Evolutionary conservation across 2,797 vertebrate genomes (phyloP).

Genomic region (Cuculus canorus): DNA sequence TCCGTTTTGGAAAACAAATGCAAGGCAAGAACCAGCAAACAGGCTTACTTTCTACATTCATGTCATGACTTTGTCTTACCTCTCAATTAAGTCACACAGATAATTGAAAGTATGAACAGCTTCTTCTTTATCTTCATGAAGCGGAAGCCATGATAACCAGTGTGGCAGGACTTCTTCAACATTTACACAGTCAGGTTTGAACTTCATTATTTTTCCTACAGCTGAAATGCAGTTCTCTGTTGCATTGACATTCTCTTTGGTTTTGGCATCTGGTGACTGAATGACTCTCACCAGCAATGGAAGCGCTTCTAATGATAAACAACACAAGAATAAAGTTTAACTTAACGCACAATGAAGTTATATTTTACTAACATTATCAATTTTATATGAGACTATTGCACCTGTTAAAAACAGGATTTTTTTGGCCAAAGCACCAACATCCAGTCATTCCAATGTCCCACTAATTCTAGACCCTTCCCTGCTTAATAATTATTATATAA

Average conservation of each 20-base stretch:
- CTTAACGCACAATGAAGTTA: neutral
- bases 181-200: conserved; percentile 91
- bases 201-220: conserved; percentile 96
- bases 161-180: conserved; percentile 94
- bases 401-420: rapidly evolving
- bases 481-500: neutral
- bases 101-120: conserved; percentile 96
- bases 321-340: neutral
- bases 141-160: conserved; percentile 97
- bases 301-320: conserved; percentile 84
- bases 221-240: conserved; percentile 99
- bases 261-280: conserved; percentile 90
- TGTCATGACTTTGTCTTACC: conserved; percentile 72
- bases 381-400: neutral
- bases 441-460: neutral
- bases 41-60: neutral
- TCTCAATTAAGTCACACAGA: conserved; percentile 97
- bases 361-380: neutral
- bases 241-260: conserved; percentile 97
- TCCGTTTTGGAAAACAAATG: neutral
- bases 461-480: neutral
- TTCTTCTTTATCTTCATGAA: conserved; percentile 99
- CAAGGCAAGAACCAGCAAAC: neutral
- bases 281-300: conserved; percentile 93
- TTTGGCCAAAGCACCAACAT: neutral